Conservation (phyloP, 2,113 vertebrate genomes). For the Ptilorrhoa leucosticta region DNA sequence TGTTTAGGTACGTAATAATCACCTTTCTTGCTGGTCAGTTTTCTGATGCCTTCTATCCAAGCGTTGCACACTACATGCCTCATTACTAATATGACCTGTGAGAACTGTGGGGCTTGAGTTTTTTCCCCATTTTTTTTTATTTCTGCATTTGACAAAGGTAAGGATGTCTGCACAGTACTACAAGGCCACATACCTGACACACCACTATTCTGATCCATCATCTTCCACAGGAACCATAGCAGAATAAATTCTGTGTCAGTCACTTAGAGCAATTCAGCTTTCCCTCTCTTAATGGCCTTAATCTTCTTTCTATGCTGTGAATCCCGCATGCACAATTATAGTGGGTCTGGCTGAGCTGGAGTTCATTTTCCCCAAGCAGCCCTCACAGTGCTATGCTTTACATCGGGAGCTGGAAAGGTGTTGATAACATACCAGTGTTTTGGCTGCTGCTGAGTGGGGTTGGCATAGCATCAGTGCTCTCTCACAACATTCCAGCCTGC, state of each 20-base stretch:
- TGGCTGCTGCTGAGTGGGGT: background rate
- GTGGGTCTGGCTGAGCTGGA: background rate
- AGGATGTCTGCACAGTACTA: background rate
- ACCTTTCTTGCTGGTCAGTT: background rate
- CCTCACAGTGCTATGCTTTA: background rate
- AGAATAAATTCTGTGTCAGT: background rate
- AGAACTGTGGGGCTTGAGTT: background rate
- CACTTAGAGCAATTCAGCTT: background rate
- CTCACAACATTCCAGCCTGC: background rate
- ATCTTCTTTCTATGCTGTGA: background rate
- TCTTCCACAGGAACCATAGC: background rate
- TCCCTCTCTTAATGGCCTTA: background rate
- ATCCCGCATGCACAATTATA: background rate
- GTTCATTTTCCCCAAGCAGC: background rate
- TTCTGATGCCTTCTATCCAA: background rate
- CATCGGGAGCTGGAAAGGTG: background rate
- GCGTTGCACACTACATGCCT: background rate
- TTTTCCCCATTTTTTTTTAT: background rate
- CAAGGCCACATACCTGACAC: background rate
- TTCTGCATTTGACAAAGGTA: background rate
- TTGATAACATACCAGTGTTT: background rate
- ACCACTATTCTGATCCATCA: background rate
- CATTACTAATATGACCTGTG: background rate
- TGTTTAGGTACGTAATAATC: background rate
- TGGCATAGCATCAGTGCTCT: accelerated